These are phyloP conservation scores for Physella acuta DNA, from an alignment of 1,140 invertebrate genomes.

Conservation along the genomic window DNA sequence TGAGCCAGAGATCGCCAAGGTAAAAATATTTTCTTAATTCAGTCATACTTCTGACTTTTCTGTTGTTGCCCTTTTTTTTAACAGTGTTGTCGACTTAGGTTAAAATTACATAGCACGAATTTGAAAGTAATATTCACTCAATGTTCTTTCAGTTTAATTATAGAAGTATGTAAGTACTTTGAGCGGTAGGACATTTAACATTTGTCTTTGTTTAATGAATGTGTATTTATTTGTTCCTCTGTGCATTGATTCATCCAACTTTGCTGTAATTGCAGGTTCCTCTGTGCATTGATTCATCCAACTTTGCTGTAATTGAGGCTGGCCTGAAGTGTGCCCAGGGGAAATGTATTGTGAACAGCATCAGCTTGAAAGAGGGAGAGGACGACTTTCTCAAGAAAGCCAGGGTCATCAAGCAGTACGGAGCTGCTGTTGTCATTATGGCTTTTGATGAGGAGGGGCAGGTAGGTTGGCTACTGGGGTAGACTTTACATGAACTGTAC, in stretches of 20 bases:
- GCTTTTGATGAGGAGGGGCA: conserved; percentile 65
- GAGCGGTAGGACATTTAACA: too few relatives aligned
- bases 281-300: conserved; percentile 68
- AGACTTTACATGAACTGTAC: too few relatives aligned
- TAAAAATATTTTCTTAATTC: too few relatives aligned
- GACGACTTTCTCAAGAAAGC: conserved; percentile 65
- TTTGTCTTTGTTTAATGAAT: too few relatives aligned
- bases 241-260: conserved; percentile 69
- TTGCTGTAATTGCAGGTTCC: conserved; percentile 63
- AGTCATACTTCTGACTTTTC: too few relatives aligned
- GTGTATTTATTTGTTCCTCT: conserved; percentile 64
- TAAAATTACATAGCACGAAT: too few relatives aligned
- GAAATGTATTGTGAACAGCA: conserved; percentile 68
- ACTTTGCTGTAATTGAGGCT: conserved; percentile 66
- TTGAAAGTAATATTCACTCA: too few relatives aligned
- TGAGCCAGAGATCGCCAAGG: conserved; percentile 67
- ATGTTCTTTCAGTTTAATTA: too few relatives aligned
- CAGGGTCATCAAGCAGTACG: conserved; percentile 62
- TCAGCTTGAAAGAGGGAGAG: conserved; percentile 68
- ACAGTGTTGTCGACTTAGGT: too few relatives aligned
- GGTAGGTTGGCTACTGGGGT: too few relatives aligned
- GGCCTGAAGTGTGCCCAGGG: conserved; percentile 68
- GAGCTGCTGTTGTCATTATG: conserved; percentile 67
- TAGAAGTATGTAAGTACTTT: too few relatives aligned
- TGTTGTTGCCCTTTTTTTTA: too few relatives aligned